Percentiles rank a stretch among this genome's conserved stretches.
Evolutionary conservation across 2,797 vertebrate genomes (phyloP).

Genomic region (Gymnothorax javanicus): DNA sequence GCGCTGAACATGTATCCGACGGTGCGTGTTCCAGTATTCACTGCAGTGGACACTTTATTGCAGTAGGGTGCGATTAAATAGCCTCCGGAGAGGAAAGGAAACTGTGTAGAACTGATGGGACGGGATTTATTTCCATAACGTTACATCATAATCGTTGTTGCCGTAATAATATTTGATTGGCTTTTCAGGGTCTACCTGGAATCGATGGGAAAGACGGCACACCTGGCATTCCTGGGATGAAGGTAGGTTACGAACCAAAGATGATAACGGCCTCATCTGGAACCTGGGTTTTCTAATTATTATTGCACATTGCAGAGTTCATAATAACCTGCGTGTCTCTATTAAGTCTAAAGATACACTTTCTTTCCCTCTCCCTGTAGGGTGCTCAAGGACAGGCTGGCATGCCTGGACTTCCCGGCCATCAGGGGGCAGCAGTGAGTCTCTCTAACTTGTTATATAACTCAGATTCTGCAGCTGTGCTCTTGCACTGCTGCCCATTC

Average conservation of each 20-base stretch:
- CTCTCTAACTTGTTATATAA: conserved; percentile 13
- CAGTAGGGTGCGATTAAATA: not conserved
- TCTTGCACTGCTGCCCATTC: conserved; percentile 36
- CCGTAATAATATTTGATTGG: not conserved
- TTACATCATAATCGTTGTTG: not conserved
- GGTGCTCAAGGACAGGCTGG: conserved; percentile 81
- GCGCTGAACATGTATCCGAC: not conserved
- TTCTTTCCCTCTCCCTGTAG: conserved; percentile 62
- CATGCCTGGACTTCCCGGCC: conserved; percentile 80
- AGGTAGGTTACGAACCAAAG: conserved; percentile 69
- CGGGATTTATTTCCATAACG: not conserved
- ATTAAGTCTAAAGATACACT: conserved; percentile 29
- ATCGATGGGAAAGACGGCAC: conserved; percentile 95
- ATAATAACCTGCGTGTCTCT: not conserved
- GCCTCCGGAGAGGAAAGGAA: not conserved
- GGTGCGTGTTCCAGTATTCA: not conserved
- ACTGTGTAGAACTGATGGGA: not conserved
- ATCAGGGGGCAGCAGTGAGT: conserved; percentile 91
- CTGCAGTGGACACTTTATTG: not conserved
- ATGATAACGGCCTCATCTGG: not conserved
- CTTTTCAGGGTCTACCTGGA: conserved; percentile 87
- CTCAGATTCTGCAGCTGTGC: not conserved
- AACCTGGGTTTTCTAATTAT: not conserved
- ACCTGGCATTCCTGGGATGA: conserved; percentile 88
- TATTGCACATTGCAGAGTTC: not conserved